Evolutionary conservation across 2,797 vertebrate genomes (phyloP), one percentile per base, ranked within the genome.

Genomic region (Distichodus sexfasciatus): DNA sequence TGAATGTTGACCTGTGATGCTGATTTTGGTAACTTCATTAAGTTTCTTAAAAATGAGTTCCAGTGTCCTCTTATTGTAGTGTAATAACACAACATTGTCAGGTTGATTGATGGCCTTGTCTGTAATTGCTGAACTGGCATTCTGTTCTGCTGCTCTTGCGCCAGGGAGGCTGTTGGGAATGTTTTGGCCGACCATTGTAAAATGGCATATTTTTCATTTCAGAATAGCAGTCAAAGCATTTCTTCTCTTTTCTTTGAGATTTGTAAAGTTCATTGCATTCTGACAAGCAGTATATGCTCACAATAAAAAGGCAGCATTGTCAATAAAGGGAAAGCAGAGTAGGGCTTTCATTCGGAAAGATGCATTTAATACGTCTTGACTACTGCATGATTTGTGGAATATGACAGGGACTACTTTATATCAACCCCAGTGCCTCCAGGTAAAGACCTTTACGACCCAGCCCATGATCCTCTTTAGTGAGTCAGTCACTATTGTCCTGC

Each of bases 41-140:
- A n/a, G n/a, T n/a, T n/a, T n/a, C n/a, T n/a, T n/a, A n/a, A n/a
- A n/a, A n/a, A n/a, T n/a, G n/a, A n/a, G n/a, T n/a, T n/a, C n/a
- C n/a, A n/a, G n/a, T n/a, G n/a, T n/a, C n/a, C n/a, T n/a, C n/a
- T n/a, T n/a, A 31, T 26, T 62, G 23, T 24, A 46, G 62, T 46
- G 57, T n/a, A 57, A 14, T 24, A 55, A 62, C 44, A 44, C 46
- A 46, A 47, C 15, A 38, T 63, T 87, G 87, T 83, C 81, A 83
- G 76, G 78, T 79, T 89, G 88, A 90, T 84, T 84, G 86, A 91
- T 88, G 82, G 76, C 73, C 64, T 77, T 63, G 76, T 82, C 74
- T 73, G 64, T 71, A 79, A 70, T 65, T 81, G 75, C 35, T 81
- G 72, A 76, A 80, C 81, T 87, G 77, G 77, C 80, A 74, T 36